Percentiles rank a stretch among this genome's conserved stretches.
phyloP scores from a whole-genome alignment of 2,888 invertebrate species.

The Diogma glabrata region DNA sequence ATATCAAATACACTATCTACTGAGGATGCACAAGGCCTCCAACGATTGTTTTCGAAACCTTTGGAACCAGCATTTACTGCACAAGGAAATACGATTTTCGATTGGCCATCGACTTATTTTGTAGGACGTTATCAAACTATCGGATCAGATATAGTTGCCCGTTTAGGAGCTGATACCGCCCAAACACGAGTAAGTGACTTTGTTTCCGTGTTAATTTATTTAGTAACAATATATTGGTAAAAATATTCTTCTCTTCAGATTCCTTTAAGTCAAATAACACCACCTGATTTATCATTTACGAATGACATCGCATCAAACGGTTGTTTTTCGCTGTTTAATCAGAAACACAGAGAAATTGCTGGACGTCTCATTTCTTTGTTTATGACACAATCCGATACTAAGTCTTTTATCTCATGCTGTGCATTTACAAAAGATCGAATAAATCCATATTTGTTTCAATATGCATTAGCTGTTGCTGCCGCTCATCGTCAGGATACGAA shows the following conservation, averaged over 20 bases:
- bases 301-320: slow-evolving; percentile 22
- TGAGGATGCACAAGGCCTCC: not conserved
- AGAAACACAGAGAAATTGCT: slow-evolving; percentile 58
- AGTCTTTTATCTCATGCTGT: slow-evolving; percentile 5
- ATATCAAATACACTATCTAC: too few relatives aligned
- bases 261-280: slow-evolving; percentile 26
- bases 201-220: not conserved
- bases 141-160: not conserved
- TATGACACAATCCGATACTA: slow-evolving; percentile 44
- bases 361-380: slow-evolving; percentile 56
- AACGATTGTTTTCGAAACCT: not conserved
- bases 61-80: not conserved
- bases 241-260: slow-evolving; percentile 20
- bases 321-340: slow-evolving; percentile 61
- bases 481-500: slow-evolving; percentile 46
- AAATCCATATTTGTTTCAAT: slow-evolving; percentile 10
- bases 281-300: slow-evolving; percentile 29
- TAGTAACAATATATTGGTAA: not conserved
- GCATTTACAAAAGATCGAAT: slow-evolving; percentile 6
- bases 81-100: not conserved
- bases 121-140: not conserved
- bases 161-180: not conserved
- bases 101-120: not conserved
- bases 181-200: not conserved
- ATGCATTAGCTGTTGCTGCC: slow-evolving; percentile 2